Conservation (phyloP, 2,797 vertebrate species). For the Enteromius treurensis region DNA sequence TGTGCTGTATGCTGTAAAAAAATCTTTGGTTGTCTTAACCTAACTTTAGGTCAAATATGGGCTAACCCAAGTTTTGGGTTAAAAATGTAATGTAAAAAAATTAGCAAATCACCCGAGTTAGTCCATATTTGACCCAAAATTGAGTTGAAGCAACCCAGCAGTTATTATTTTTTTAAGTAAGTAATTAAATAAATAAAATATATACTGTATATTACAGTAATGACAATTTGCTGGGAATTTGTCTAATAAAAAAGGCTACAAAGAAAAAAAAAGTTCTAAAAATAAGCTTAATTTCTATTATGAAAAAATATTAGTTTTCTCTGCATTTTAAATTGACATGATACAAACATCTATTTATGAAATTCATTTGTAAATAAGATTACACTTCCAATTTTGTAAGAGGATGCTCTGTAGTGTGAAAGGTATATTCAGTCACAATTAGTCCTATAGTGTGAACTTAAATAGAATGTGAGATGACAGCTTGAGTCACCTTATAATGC, state of each 20-base stretch:
- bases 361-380: neutral
- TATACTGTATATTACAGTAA: neutral
- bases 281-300: neutral
- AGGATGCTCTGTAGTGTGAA: conserved; percentile 30
- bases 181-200: neutral
- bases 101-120: too few relatives aligned
- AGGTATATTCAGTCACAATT: conserved; percentile 24
- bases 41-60: too few relatives aligned
- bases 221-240: neutral
- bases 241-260: neutral
- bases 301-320: neutral
- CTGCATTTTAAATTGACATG: neutral
- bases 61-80: too few relatives aligned
- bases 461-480: conserved; percentile 14
- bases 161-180: too few relatives aligned
- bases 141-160: too few relatives aligned
- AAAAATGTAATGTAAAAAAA: neutral
- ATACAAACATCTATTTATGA: neutral
- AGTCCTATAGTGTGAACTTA: conserved; percentile 9
- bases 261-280: neutral
- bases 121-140: too few relatives aligned
- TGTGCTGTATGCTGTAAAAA: too few relatives aligned
- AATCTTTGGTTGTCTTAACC: too few relatives aligned
- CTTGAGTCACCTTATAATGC: neutral
- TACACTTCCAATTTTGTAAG: conserved; percentile 21